Evolutionary conservation across 37 sponge, comb jelly and placozoan genomes (phyloP).

Genomic region (Aplysina aerophoba): DNA sequence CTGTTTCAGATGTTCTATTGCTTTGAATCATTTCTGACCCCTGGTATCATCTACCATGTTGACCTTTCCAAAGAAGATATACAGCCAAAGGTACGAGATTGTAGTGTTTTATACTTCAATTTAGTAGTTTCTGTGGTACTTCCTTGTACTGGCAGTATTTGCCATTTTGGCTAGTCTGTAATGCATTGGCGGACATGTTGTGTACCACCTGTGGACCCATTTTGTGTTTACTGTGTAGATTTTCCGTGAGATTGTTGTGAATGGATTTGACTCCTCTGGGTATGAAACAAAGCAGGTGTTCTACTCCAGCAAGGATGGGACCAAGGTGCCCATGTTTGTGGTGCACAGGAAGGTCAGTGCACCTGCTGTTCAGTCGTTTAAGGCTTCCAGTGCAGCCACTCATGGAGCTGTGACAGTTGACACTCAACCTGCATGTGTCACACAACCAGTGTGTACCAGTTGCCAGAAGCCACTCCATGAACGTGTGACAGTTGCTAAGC

Average conservation of each 20-base stretch:
- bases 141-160: too few species aligned
- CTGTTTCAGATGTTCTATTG: constrained; percentile 81
- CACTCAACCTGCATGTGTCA: too few species aligned
- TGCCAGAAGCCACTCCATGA: too few species aligned
- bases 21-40: constrained; percentile 94
- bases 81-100: constrained; percentile 39
- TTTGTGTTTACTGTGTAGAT: constrained; percentile 37
- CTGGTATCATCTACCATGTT: constrained; percentile 88
- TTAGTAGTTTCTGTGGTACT: too few species aligned
- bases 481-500: too few species aligned
- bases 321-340: constrained; percentile 94
- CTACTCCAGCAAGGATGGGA: constrained; percentile 91
- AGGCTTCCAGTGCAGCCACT: too few species aligned
- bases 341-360: constrained; percentile 78
- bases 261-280: constrained; percentile 76
- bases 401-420: too few species aligned
- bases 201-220: not conserved
- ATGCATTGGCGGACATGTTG: too few species aligned
- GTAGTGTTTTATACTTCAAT: too few species aligned
- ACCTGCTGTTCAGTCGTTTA: too few species aligned
- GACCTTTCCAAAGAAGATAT: constrained; percentile 57
- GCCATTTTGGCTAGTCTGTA: too few species aligned
- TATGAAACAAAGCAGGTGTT: constrained; percentile 89
- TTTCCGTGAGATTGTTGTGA: constrained; percentile 82
- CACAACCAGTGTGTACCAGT: too few species aligned